Base-by-base conservation (phyloP, 2,797 vertebrate species). In the Xenentodon cancila region DNA sequence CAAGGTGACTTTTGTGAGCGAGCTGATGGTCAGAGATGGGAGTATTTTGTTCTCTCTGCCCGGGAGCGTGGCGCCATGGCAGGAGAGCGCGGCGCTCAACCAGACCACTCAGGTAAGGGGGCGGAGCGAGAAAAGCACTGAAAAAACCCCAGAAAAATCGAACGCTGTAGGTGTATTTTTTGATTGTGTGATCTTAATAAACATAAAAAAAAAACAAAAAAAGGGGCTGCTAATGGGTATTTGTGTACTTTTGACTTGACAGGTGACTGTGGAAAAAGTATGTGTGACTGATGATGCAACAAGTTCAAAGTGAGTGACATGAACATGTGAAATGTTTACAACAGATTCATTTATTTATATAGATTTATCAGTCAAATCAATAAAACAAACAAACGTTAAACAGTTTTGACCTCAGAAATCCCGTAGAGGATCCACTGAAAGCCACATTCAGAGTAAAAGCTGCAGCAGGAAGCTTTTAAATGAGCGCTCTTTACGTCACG, bases 1-100 rank as follows among this genome's bases (percentile, higher is more conserved):
- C 69, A 97, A 96, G 87, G 92, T 97, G 17, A 96, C 94, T 54
- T 96, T 94, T 4, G 90, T 97, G 81, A 94, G 92, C 0, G 96
- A 97, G 72, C 91, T 96, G 75, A 80, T 90, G 7, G 74, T 94
- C 34, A 75, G 71, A 17, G 82, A 82, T 0, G 81, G 87, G 1
- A 59, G 17, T 0, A 77, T 95, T 1, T 4, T 87, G 58, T 97
- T 97, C 84, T 88, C 91, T 17, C 77, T 97, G 70, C 95, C 95
- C 0, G 92, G 91, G 12, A 93, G 93, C 0, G 89, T 97, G 53
- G 94, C 95, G 0, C 94, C 95, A 0, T 96, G 94, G 94, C 95
- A 95, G 79, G 90, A 93, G 79, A 92, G 93, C 40, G 91, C 88
- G 25, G 93, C 93, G 0, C 84, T 97, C 64, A 93, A 95, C 72